A percentile compares a stretch with the other conserved stretches of the same genome.
phyloP scores from a whole-genome alignment of 2,797 vertebrate species.

The Sebastes steindachneri region DNA sequence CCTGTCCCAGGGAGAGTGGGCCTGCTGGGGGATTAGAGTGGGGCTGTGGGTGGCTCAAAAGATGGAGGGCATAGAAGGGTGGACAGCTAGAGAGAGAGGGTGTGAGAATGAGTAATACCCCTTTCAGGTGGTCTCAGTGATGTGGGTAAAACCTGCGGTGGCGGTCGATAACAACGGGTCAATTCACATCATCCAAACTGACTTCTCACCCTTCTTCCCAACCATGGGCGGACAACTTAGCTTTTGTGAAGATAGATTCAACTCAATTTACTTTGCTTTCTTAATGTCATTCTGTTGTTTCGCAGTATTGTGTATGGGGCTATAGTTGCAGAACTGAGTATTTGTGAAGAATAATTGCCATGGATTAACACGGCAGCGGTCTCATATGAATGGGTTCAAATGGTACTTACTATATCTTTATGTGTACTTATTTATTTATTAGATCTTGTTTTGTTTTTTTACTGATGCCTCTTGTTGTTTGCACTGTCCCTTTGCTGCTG shows the following conservation, averaged over 20 bases:
- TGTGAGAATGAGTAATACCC: conserved; percentile 24
- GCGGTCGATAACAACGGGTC: not conserved
- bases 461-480: too few relatives aligned
- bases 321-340: not conserved
- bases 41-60: conserved; percentile 65
- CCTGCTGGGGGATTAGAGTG: conserved; percentile 71
- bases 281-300: not conserved
- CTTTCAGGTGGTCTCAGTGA: conserved; percentile 22
- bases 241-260: not conserved
- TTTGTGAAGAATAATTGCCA: not conserved
- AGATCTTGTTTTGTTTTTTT: too few relatives aligned
- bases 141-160: conserved; percentile 13
- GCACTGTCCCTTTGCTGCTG: too few relatives aligned
- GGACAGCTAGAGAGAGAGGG: conserved; percentile 21
- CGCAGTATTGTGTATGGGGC: not conserved
- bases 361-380: not conserved
- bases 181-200: not conserved
- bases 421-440: too few relatives aligned
- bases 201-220: not conserved
- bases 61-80: conserved; percentile 54
- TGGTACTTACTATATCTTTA: too few relatives aligned
- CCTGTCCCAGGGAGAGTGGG: conserved; percentile 66
- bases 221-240: not conserved
- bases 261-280: not conserved
- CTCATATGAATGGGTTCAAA: not conserved